Conservation (phyloP, 1,140 invertebrate genomes). For the Eurosta solidaginis region DNA sequence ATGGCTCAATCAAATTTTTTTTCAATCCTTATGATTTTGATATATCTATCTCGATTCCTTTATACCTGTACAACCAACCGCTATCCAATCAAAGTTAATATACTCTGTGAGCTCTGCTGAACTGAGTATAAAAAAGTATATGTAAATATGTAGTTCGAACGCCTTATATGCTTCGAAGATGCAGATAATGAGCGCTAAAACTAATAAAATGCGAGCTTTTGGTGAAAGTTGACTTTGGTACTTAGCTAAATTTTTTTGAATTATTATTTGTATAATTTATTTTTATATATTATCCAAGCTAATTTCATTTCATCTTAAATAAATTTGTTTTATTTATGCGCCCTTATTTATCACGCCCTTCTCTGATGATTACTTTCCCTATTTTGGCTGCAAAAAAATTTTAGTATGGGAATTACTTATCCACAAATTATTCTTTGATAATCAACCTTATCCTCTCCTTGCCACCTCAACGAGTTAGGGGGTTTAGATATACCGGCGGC, state of each 20-base stretch:
- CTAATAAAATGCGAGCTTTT: too few relatives aligned
- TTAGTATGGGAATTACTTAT: neutral
- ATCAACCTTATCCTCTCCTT: too few relatives aligned
- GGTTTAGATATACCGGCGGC: too few relatives aligned
- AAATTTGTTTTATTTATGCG: neutral
- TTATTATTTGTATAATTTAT: neutral
- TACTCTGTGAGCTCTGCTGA: too few relatives aligned
- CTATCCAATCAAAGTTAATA: too few relatives aligned
- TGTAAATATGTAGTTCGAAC: neutral
- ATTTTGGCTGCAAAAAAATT: neutral
- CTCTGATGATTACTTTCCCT: neutral
- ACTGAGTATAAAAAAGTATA: too few relatives aligned
- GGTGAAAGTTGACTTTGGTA: too few relatives aligned
- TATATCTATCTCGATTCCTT: too few relatives aligned
- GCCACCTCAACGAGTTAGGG: too few relatives aligned
- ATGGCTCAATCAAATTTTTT: too few relatives aligned
- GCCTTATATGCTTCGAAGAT: neutral
- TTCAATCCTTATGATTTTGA: too few relatives aligned
- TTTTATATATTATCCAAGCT: neutral
- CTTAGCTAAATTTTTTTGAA: neutral
- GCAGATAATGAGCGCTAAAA: neutral
- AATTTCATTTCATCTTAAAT: neutral
- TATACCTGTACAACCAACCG: too few relatives aligned
- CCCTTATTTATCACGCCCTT: neutral
- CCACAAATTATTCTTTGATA: neutral